A percentile compares a stretch with the other conserved stretches of the same genome.
Evolutionary conservation across 2,113 vertebrate species (phyloP).

Genomic region (Corvus cornix): DNA sequence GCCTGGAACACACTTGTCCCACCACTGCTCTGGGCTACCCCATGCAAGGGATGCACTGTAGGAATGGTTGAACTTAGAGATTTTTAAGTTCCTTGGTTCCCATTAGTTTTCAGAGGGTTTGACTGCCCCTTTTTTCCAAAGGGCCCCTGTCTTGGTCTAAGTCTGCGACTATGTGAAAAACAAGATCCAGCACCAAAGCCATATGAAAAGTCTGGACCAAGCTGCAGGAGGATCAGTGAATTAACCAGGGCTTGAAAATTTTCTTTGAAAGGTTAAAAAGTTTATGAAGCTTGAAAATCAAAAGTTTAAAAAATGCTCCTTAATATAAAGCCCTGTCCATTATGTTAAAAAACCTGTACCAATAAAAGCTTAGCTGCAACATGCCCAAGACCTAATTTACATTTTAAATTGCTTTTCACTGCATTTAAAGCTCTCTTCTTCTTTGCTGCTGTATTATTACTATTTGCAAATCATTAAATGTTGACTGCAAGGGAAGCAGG

Average conservation of each 20-base stretch:
- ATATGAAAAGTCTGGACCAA: neutral
- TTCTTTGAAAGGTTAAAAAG: neutral
- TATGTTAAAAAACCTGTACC: neutral
- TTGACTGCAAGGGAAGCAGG: constrained; percentile 25
- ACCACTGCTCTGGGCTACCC: neutral
- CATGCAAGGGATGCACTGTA: neutral
- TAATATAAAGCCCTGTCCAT: neutral
- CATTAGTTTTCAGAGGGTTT: neutral
- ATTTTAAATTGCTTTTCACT: neutral
- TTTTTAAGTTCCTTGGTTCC: neutral
- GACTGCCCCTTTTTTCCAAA: neutral
- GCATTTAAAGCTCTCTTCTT: constrained; percentile 3
- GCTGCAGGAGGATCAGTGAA: neutral
- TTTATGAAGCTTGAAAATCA: neutral
- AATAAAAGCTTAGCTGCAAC: neutral
- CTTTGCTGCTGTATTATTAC: neutral
- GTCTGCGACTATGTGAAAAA: neutral
- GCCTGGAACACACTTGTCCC: neutral
- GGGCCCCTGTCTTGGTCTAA: neutral
- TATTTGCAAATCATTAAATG: constrained; percentile 22
- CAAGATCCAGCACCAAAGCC: neutral
- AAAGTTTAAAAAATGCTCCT: neutral
- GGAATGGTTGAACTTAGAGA: neutral
- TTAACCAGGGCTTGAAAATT: neutral
- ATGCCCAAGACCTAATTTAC: neutral